Evolutionary conservation across 2,888 invertebrate genomes (phyloP), one percentile per base, ranked within the genome.

Genomic region (Oxytorus armatus): DNA sequence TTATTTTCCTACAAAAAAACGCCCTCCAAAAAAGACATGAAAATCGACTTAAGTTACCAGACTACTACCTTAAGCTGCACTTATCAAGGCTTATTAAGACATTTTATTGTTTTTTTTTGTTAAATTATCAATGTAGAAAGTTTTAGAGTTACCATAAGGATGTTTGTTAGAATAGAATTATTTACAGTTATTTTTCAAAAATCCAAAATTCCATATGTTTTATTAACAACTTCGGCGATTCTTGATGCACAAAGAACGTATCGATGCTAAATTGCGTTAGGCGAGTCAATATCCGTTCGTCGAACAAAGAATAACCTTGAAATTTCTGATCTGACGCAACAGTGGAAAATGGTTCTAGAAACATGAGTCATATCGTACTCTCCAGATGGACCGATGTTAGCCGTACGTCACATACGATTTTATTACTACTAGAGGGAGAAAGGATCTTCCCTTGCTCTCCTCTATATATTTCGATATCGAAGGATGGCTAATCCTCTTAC

Each of bases 401-500:
- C 39, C 36, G 39, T 33, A 33, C 49, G 49, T 51, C 59, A 65
- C 49, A 69, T 70, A 29, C 49, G 72, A 61, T 53, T 76, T 25
- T 55, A 14, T 14, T 55, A 16, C 61, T 29, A 53, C 39, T n/a
- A n/a, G n/a, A n/a, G 33, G 23, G 14, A 69, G 33, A 44, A 55
- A 49, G 5, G 21, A 23, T 21, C 44, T 51, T 21, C 65, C 47
- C 47, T 25, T 7, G 25, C 16, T 16, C 42, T 29, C 29, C 29
- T 29, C 16, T 36, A n/a, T 36, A 36, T 25, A 21, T 49, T 25
- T 57, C 61, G 49, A 73, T 36, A 66, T 65, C 61, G 44, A 53
- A 29, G 63, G 69, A 77, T 72, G 77, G 77, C 63, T 77, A 82
- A 80, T 82, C 80, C 78, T 80, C 80, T 82, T 80, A 78, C 36